A percentile compares a stretch with the other conserved stretches of the same genome.
Conservation (phyloP, 2,888 invertebrate genomes). For the Hololepta plana region DNA sequence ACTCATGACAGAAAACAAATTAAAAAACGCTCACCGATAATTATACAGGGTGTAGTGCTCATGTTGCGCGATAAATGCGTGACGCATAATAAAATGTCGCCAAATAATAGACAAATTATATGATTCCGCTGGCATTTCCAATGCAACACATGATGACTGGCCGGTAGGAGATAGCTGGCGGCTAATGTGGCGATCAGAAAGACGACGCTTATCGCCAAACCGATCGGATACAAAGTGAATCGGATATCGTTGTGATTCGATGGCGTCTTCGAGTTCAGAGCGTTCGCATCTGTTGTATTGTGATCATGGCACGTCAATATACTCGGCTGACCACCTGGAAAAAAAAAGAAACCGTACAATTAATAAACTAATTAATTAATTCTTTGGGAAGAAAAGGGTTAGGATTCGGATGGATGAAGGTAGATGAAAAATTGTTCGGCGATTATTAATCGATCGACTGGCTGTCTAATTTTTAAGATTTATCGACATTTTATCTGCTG, state of each 20-base stretch:
- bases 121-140: slow-evolving; percentile 82
- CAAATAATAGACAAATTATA: slow-evolving; percentile 65
- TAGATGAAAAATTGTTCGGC: too few species aligned
- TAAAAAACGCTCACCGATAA: too few species aligned
- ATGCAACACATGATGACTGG: slow-evolving; percentile 72
- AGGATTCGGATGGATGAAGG: too few species aligned
- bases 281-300: slow-evolving; percentile 21
- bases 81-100: slow-evolving; percentile 60
- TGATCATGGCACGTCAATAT: slow-evolving; percentile 46
- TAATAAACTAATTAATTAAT: too few species aligned
- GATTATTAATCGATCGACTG: too few species aligned
- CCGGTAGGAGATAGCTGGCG: slow-evolving; percentile 61
- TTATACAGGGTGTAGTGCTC: too few species aligned
- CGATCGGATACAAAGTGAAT: slow-evolving; percentile 57
- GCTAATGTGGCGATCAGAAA: slow-evolving; percentile 68
- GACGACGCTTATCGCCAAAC: slow-evolving; percentile 60
- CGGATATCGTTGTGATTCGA: slow-evolving; percentile 27
- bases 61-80: slow-evolving; percentile 54
- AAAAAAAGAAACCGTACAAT: slow-evolving; percentile 6
- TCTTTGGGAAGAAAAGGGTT: too few species aligned
- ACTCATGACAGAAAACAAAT: too few species aligned
- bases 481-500: too few species aligned
- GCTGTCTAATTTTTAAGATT: too few species aligned
- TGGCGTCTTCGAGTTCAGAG: too few species aligned
- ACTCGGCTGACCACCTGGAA: slow-evolving; percentile 27